Evolutionary conservation across 2,113 vertebrate species (phyloP), one percentile per base, ranked within the genome.

Genomic region (Hymenochirus boettgeri): DNA sequence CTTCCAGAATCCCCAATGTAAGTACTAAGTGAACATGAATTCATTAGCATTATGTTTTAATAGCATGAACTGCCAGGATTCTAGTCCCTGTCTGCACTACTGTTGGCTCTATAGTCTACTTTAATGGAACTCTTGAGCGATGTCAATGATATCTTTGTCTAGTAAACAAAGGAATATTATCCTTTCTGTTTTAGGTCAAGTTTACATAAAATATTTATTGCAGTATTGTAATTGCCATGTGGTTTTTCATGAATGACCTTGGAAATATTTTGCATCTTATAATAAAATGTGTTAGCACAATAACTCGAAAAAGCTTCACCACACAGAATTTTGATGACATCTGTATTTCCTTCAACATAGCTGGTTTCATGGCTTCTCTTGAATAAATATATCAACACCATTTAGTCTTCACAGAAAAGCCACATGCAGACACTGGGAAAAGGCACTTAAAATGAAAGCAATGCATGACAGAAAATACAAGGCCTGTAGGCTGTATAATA

Each of bases 1-100:
- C 74, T 75, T 86, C 82, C 85, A 86, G 80, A 78, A 76, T 79
- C 84, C 88, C 83, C 84, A 85, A 12, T 78, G 78, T 72, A 73
- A 77, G 75, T 78, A 79, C 74, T 70, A 72, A 81, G 74, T 62
- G n/a, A 13, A 35, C 15, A 11, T 35, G 33, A 35, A 13, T 35
- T 35, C 3, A 55, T 73, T 74, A 18, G 69, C 78, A 72, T 56
- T 53, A 57, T 71, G 78, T 86, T 84, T 79, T 76, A 70, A 62
- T 21, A 65, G 73, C 63, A 77, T 87, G 83, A 88, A 75, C 83
- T 79, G 82, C 54, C 69, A 75, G 80, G 71, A 75, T 76, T 78
- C 64, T 35, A 76, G 73, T 88, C 87, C 83, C 83, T 84, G 77
- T 62, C 78, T 73, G 67, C 47, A 75, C 72, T 85, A 83, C 83